Conservation (phyloP, 2,113 vertebrate genomes). For the Boleophthalmus pectinirostris region DNA sequence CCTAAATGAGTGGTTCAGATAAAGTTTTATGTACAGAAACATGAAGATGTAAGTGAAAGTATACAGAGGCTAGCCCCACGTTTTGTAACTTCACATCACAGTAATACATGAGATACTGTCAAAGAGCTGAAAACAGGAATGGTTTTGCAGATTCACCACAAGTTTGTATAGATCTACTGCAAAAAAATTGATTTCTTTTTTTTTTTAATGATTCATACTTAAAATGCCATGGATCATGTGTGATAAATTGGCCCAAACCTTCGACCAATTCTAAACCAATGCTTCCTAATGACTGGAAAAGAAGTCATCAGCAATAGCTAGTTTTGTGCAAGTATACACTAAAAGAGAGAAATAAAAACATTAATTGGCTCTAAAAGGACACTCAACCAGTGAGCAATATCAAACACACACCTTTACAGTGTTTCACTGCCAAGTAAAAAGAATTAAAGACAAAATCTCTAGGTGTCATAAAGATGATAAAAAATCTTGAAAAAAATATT, state of each 20-base stretch:
- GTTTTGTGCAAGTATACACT: slow-evolving; percentile 20
- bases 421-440: slow-evolving; percentile 35
- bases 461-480: slow-evolving; percentile 24
- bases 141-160: slow-evolving; percentile 37
- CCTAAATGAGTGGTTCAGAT: slow-evolving; percentile 64
- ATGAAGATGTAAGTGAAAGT: slow-evolving; percentile 20
- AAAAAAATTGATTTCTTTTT: neutral
- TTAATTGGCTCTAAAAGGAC: slow-evolving; percentile 40
- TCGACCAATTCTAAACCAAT: neutral
- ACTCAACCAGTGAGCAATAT: slow-evolving; percentile 78
- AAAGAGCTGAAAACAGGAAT: slow-evolving; percentile 52
- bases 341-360: slow-evolving; percentile 35
- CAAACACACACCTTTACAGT: slow-evolving; percentile 46
- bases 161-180: slow-evolving; percentile 1
- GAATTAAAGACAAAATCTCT: slow-evolving; percentile 25
- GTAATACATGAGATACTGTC: slow-evolving; percentile 7
- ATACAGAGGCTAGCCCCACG: slow-evolving; percentile 10
- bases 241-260: neutral
- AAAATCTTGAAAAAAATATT: slow-evolving; percentile 11
- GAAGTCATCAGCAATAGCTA: slow-evolving; percentile 8
- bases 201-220: neutral
- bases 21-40: slow-evolving; percentile 48
- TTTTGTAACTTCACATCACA: slow-evolving; percentile 24
- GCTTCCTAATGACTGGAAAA: slow-evolving; percentile 21
- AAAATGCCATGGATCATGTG: neutral